Conservation (phyloP, 2,113 vertebrate genomes). For the Passerina amoena region DNA sequence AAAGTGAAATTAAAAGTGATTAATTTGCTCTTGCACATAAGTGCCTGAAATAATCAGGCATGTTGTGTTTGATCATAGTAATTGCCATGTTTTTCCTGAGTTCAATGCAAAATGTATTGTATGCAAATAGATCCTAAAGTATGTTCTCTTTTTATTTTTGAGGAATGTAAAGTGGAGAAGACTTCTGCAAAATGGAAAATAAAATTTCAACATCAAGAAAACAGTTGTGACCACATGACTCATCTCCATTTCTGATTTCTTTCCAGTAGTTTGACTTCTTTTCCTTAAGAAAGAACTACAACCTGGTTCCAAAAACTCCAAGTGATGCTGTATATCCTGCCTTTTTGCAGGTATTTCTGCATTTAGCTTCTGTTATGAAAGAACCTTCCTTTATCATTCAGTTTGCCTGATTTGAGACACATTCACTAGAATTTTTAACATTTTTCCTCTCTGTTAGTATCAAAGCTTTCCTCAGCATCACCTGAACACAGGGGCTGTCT, state of each 20-base stretch:
- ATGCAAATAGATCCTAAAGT: background rate
- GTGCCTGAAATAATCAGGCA: background rate
- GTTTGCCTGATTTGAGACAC: background rate
- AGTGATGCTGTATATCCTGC: background rate
- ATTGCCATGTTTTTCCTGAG: background rate
- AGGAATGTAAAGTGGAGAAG: background rate
- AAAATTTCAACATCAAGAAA: background rate
- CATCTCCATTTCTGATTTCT: background rate
- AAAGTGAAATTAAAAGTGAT: background rate
- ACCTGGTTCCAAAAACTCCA: background rate
- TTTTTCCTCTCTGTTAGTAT: background rate
- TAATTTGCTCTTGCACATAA: background rate
- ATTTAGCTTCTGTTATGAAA: background rate
- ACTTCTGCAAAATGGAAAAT: background rate
- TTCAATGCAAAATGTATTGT: background rate
- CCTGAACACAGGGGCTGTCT: background rate
- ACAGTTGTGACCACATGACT: fast-evolving
- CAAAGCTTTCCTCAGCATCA: background rate
- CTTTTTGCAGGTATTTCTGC: background rate
- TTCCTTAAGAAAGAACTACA: background rate
- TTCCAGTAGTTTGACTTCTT: background rate
- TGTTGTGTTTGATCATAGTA: background rate
- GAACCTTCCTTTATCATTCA: background rate
- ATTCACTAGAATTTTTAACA: background rate
- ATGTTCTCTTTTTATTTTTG: background rate